Conservation (phyloP, 1,140 invertebrate species). For the Lepidurus couesii region DNA sequence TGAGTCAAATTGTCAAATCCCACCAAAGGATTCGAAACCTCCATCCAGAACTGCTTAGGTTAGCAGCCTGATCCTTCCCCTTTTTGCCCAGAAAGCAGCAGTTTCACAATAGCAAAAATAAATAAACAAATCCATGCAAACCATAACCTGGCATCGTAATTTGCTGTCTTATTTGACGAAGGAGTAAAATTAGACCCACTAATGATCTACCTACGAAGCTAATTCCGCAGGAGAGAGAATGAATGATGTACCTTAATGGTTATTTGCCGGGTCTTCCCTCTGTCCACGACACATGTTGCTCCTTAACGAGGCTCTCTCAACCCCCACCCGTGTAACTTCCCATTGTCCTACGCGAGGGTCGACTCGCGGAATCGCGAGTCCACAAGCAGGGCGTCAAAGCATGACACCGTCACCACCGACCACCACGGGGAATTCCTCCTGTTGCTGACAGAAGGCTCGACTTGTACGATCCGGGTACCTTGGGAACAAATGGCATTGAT, state of each 20-base stretch:
- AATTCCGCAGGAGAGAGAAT: not conserved
- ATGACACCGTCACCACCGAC: not conserved
- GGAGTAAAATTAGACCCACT: not conserved
- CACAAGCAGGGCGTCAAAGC: not conserved
- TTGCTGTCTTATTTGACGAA: too few species aligned
- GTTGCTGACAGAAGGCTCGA: not conserved
- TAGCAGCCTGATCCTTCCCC: too few species aligned
- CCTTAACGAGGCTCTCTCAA: not conserved
- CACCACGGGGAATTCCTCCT: conserved; percentile 8
- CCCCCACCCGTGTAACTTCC: not conserved
- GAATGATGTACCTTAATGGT: not conserved
- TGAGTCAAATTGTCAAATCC: not conserved
- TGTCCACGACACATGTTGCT: not conserved
- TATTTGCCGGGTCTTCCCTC: not conserved
- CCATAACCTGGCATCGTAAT: too few species aligned
- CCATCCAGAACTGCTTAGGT: too few species aligned
- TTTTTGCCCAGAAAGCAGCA: too few species aligned
- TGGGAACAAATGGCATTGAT: not conserved
- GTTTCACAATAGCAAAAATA: too few species aligned
- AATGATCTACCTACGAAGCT: not conserved
- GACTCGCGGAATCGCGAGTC: too few species aligned
- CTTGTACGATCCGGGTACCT: not conserved
- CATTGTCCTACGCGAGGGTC: not conserved
- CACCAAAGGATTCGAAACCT: not conserved
- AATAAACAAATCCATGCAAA: too few species aligned